Base-by-base conservation (phyloP, 2,113 vertebrate genomes). In the Chaetodon trifascialis region DNA sequence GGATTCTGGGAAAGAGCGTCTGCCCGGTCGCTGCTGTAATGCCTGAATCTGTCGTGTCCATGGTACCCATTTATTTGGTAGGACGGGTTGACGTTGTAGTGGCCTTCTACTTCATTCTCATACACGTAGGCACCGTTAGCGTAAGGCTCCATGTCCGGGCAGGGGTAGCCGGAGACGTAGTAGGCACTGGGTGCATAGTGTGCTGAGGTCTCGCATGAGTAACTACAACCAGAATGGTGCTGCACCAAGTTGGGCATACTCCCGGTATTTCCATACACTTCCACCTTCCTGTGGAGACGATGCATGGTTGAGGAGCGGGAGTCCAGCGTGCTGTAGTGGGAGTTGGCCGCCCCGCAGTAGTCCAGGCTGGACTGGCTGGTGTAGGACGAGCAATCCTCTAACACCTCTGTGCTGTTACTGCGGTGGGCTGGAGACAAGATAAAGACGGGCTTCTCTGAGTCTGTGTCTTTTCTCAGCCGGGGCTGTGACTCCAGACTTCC, bases 231-330 rank as follows among this genome's bases (percentile, higher is more conserved):
- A 1, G 90, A 88, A 60, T 97, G 97, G 88, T 96, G 97, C 4
- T 95, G 97, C 23, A 97, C 96, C 70, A 99, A 93, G 80, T 99
- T 99, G n/a, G 98, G 97, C 97, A 99, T 98, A 73, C 97, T 99
- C 14, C 97, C 97, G 0, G 97, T 97, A 70, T 77, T 97, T 0
- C 97, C 94, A 1, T 96, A 96, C 42, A 96, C 96, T 21, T 95
- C 94, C 62, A 96, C 96, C 59, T 97, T 97, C 92, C 96, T 96
- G 1, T 97, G 96, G 49, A 93, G 93, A 30, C 96, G 95, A 3
- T 97, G 95, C 84, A 96, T 95, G 85, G 93, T 93, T 21, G 91
- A 92, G 72, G 82, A 83, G 9, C 90, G 89, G 5, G 92, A 94
- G 19, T 97, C 96, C 80, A 96, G 89, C 11, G 96, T 93, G 36